A percentile compares a stretch with the other conserved stretches of the same genome.
Conservation (phyloP, 2,797 vertebrate species). For the Thamnophis elegans region DNA sequence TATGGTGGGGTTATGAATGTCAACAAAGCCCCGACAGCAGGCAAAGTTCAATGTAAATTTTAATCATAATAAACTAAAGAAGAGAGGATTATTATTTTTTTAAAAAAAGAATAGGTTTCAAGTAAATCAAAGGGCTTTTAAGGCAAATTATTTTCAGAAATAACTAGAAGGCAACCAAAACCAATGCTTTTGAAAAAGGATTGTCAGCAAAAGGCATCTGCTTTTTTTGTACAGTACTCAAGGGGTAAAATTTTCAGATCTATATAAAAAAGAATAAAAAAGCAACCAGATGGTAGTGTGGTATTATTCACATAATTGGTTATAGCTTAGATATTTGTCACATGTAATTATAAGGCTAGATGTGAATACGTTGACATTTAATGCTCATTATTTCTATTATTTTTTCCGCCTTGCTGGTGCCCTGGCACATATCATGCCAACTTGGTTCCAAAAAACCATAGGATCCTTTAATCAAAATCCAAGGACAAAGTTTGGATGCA, state of each 20-base stretch:
- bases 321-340: background rate
- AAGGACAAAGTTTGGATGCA: background rate
- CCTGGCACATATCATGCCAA: background rate
- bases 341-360: background rate
- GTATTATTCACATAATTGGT: background rate
- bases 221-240: slow-evolving; percentile 4
- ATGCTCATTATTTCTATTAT: background rate
- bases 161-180: background rate
- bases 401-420: slow-evolving; percentile 18
- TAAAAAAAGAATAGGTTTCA: slow-evolving; percentile 19
- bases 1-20: slow-evolving; percentile 26
- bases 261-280: background rate
- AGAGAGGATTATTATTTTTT: background rate
- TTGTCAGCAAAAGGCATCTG: background rate
- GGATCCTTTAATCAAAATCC: slow-evolving; percentile 24
- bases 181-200: background rate
- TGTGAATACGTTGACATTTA: background rate
- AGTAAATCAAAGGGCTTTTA: slow-evolving; percentile 12
- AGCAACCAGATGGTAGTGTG: background rate
- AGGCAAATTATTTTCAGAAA: slow-evolving; percentile 18
- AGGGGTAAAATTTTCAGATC: background rate
- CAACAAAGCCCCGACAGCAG: slow-evolving; percentile 25
- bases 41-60: slow-evolving; percentile 27
- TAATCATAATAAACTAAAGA: slow-evolving; percentile 24
- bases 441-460: slow-evolving; percentile 3